These are phyloP conservation scores for Sarcophaga bullata DNA, from an alignment of 1,140 invertebrate genomes.

Conservation along the genomic window DNA sequence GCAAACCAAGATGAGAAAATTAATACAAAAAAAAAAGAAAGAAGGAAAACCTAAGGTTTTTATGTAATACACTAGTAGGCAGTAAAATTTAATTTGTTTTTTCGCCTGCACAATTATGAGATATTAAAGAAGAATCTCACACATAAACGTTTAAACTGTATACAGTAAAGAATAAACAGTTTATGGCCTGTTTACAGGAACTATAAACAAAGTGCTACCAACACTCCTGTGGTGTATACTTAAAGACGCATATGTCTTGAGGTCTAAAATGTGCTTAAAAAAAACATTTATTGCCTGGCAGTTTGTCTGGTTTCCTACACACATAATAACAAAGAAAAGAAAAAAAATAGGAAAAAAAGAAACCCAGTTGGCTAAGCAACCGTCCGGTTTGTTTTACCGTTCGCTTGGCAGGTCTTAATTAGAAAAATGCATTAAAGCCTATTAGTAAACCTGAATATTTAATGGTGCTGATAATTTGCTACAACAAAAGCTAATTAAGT, in stretches of 20 bases:
- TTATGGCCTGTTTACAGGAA: conserved; percentile 24
- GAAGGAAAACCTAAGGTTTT: conserved; percentile 12
- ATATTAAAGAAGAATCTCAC: conserved; percentile 23
- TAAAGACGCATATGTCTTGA: background rate
- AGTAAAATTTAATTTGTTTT: conserved; percentile 30
- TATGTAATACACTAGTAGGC: conserved; percentile 15
- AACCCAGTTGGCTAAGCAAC: background rate
- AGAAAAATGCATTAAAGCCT: conserved; percentile 36
- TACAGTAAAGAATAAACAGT: background rate
- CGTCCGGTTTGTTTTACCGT: background rate
- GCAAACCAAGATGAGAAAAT: background rate
- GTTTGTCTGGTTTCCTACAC: background rate
- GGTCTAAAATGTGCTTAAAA: background rate
- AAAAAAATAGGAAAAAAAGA: background rate
- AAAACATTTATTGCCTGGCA: background rate
- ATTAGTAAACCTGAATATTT: conserved; percentile 37
- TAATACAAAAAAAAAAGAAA: background rate
- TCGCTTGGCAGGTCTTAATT: conserved; percentile 29
- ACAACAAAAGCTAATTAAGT: conserved; percentile 34
- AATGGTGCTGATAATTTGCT: conserved; percentile 34
- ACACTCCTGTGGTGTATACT: background rate
- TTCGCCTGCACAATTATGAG: conserved; percentile 2
- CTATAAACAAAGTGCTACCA: conserved; percentile 9
- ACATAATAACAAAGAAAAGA: background rate
- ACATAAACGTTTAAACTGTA: background rate